These are phyloP conservation scores for Pteronotus mesoamericanus DNA, from an alignment of 2,797 vertebrate genomes.

Conservation along the genomic window DNA sequence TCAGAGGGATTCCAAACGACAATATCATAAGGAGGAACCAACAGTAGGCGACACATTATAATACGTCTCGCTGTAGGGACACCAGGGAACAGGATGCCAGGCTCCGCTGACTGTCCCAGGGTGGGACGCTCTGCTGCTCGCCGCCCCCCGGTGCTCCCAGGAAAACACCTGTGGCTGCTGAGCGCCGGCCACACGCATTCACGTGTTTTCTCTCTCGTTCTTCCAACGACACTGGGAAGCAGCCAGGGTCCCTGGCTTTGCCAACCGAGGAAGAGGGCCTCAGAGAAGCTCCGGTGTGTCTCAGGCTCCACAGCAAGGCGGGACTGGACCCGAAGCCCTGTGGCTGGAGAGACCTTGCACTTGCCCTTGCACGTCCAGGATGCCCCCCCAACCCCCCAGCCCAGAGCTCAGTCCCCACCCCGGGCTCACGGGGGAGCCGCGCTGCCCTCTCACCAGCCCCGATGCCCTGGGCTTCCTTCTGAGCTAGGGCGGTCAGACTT, in stretches of 20 bases:
- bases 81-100: accelerated
- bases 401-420: not conserved
- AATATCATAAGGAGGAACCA: not conserved
- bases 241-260: not conserved
- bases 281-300: not conserved
- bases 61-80: not conserved
- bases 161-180: not conserved
- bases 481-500: not conserved
- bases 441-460: not conserved
- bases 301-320: not conserved
- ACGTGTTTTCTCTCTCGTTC: not conserved
- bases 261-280: not conserved
- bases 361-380: not conserved
- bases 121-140: not conserved
- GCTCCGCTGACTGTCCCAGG: not conserved
- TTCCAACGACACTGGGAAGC: not conserved
- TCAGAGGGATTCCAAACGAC: not conserved
- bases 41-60: not conserved
- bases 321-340: not conserved
- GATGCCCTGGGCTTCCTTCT: not conserved
- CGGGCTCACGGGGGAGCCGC: not conserved
- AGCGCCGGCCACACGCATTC: accelerated
- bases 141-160: not conserved
- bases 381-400: not conserved
- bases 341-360: not conserved